Evolutionary conservation across 2,888 invertebrate species (phyloP), one percentile per base, ranked within the genome.

Genomic region (Ophioninae sp.): DNA sequence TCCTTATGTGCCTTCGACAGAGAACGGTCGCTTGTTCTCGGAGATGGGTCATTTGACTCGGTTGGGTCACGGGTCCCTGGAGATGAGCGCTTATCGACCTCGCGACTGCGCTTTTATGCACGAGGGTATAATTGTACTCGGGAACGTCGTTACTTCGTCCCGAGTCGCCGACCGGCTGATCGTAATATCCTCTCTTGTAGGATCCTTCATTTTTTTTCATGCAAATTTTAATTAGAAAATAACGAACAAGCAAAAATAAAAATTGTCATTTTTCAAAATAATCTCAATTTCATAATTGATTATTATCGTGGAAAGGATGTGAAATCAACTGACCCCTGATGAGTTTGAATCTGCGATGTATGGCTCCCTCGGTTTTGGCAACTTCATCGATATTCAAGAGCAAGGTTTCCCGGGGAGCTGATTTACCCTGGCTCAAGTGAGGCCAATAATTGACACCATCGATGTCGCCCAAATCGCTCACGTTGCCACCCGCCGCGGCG

Each of bases 401-500:
- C 8, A 95, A 89, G 67, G 92, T 93, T 1, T 91, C 92, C 23
- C 94, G 89, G 3, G 92, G 92, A 13, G 91, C 89, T 0, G 91
- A 87, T 7, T 76, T 69, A 69, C 93, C 93, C 41, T 91, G 88
- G 17, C 92, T 92, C n/a, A 95, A 87, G 20, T 93, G 89, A 0
- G 91, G 87, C 95, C 94, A 95, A 86, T 94, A 92, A 88, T 94
- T 91, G 7, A 93, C 86, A 0, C 95, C 95, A 86, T 94, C 94
- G 67, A 93, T 90, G 10, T 88, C 87, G 0, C 90, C 91, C 6
- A 93, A 87, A 85, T 90, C 91, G 22, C 65, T 82, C 6, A 91
- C 67, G 79, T 91, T 88, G 7, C 93, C 93, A 91, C 95, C 96
- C 65, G 95, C 95, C 44, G 95, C 95, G 23, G 94, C 90, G 85